These are phyloP conservation scores for Eublepharis macularius DNA, from an alignment of 2,113 vertebrate species.

Conservation along the genomic window DNA sequence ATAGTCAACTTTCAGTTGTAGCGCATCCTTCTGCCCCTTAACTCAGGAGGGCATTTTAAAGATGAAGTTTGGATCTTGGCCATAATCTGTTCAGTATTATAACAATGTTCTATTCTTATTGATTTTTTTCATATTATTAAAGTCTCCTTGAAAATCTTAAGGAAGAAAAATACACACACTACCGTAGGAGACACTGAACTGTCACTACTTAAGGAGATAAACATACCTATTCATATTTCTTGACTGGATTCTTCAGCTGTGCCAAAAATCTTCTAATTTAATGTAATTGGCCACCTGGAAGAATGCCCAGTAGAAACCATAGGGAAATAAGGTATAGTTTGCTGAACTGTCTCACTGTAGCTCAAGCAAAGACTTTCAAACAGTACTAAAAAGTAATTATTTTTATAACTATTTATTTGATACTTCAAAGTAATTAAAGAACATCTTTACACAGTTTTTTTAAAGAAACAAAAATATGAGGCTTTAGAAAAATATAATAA, in stretches of 20 bases:
- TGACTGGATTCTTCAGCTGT: slow-evolving; percentile 50
- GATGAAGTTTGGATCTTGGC: neutral
- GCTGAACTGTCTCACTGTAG: slow-evolving; percentile 29
- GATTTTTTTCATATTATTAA: neutral
- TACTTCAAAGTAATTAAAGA: slow-evolving; percentile 12
- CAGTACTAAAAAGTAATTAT: slow-evolving; percentile 18
- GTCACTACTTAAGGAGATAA: neutral
- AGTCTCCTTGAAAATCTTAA: neutral
- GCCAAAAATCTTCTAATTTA: slow-evolving; percentile 61
- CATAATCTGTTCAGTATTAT: neutral
- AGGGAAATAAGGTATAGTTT: slow-evolving; percentile 35
- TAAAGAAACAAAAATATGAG: neutral
- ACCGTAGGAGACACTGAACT: neutral
- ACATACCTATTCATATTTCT: slow-evolving; percentile 55
- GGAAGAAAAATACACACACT: neutral
- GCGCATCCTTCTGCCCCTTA: neutral
- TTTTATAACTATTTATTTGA: too few species aligned
- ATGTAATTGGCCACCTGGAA: slow-evolving; percentile 69
- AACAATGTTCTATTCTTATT: neutral
- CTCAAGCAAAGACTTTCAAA: slow-evolving; percentile 16
- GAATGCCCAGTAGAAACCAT: neutral
- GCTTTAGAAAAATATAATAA: neutral
- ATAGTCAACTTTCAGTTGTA: neutral
- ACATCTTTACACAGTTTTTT: too few species aligned
- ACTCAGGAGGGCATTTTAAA: neutral